Conservation (phyloP, 2,888 invertebrate species). For the Nomada fucata region DNA sequence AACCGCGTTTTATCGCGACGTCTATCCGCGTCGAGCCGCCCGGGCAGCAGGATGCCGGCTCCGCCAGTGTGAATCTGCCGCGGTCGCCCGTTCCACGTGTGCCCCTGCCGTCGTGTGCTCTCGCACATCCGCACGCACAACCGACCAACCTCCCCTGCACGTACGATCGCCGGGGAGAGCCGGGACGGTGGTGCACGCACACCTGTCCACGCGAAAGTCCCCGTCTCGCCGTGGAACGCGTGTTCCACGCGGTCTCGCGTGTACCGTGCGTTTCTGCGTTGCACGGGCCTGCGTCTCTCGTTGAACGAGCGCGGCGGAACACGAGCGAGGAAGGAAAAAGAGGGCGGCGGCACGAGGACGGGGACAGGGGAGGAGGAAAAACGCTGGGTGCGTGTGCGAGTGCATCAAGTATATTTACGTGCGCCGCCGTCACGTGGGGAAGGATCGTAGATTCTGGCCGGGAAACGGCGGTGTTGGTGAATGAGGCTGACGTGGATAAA, state of each 20-base stretch:
- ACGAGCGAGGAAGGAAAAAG: slow-evolving; percentile 9
- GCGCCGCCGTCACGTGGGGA: slow-evolving; percentile 73
- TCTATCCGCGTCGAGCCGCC: slow-evolving; percentile 79
- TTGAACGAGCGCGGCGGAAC: background rate
- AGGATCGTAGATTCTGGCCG: slow-evolving; percentile 72
- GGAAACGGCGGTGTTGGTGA: slow-evolving; percentile 75
- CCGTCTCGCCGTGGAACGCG: slow-evolving; percentile 53
- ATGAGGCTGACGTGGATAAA: slow-evolving; percentile 83
- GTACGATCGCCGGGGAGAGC: background rate
- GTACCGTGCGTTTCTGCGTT: slow-evolving; percentile 47
- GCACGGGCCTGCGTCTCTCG: slow-evolving; percentile 56
- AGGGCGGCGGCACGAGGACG: slow-evolving; percentile 19
- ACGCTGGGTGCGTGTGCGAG: slow-evolving; percentile 60
- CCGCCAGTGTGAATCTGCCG: slow-evolving; percentile 69
- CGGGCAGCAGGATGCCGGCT: slow-evolving; percentile 78
- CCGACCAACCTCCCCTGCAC: background rate
- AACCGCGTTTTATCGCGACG: slow-evolving; percentile 81
- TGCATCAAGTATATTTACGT: slow-evolving; percentile 71
- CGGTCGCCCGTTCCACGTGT: slow-evolving; percentile 54
- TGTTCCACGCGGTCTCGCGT: slow-evolving; percentile 62
- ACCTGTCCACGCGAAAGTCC: slow-evolving; percentile 39
- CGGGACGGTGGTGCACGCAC: slow-evolving; percentile 25
- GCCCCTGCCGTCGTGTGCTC: slow-evolving; percentile 9
- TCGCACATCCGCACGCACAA: slow-evolving; percentile 18
- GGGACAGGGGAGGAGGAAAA: slow-evolving; percentile 23